These are phyloP conservation scores for Leucozona laternaria DNA, from an alignment of 2,888 invertebrate genomes.

Conservation along the genomic window DNA sequence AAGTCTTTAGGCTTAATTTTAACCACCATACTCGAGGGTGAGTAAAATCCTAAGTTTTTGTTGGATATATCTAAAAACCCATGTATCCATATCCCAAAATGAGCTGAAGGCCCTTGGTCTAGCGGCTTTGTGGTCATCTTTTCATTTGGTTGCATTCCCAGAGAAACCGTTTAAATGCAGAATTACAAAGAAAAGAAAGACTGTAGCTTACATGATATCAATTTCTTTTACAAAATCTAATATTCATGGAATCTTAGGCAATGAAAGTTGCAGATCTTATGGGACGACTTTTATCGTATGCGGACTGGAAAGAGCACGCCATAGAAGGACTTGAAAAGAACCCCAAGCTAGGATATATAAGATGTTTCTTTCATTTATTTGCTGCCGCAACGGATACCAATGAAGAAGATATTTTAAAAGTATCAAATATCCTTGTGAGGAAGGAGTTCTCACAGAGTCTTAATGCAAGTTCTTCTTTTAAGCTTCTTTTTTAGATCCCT, in stretches of 20 bases:
- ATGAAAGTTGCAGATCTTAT: constrained; percentile 81
- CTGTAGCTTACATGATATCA: no score
- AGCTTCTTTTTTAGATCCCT: background rate
- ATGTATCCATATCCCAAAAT: no score
- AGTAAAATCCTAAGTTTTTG: no score
- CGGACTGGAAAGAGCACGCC: constrained; percentile 81
- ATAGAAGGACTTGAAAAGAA: constrained; percentile 80
- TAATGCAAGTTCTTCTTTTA: constrained; percentile 53
- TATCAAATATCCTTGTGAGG: constrained; percentile 78
- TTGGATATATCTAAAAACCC: no score
- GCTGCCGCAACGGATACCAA: constrained; percentile 73
- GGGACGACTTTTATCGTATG: constrained; percentile 81
- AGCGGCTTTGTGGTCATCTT: no score
- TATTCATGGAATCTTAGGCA: constrained; percentile 75
- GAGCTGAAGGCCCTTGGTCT: no score
- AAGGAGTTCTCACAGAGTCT: constrained; percentile 80
- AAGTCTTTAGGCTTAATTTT: no score
- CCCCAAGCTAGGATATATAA: constrained; percentile 80
- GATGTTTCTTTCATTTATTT: constrained; percentile 82
- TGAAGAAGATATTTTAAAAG: constrained; percentile 77
- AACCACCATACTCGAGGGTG: no score
- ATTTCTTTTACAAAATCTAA: background rate
- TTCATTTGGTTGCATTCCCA: no score
- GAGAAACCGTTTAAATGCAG: no score
- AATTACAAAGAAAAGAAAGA: no score